Evolutionary conservation across 2,888 invertebrate species (phyloP), one percentile per base, ranked within the genome.

Genomic region (Rugalucina vietnamica): DNA sequence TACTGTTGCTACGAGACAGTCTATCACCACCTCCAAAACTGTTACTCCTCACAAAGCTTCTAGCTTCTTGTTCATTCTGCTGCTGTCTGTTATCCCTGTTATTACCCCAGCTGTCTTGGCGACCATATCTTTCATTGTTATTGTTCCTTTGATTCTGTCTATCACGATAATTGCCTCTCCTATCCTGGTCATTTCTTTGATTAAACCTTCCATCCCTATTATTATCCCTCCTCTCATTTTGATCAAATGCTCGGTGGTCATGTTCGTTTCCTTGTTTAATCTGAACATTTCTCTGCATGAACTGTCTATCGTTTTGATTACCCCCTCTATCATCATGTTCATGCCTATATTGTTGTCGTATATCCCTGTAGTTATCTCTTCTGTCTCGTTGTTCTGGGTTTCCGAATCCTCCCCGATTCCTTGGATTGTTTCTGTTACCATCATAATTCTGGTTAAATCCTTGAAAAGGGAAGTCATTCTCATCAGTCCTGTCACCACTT

Each of bases 321-420:
- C 34, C 24, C 24, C 36, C 43, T 39, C 70, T 21, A 34, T 83
- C 76, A 49, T 84, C 83, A 43, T 60, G 29, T 5, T 76, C 49
- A 80, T 79, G 71, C 39, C 84, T 69, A 49, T 84, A 85, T 57
- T 85, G 76, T 54, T 84, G 80, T 43, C 87, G 39, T 49, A 81
- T 78, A 79, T 87, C 87, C 24, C 83, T 76, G 57, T 87, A 85
- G 37, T 87, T 85, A 79, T 87, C 87, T 29, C 83, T 37, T 27
- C 83, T 71, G 39, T 81, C 76, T 4, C 77, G 37, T 2, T 65
- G 27, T 21, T 82, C 85, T 36, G 65, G 49, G 24, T 43, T 43
- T 8, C 60, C 32, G 34, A 27, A 43, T 27, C 69, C 4, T 76
- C 65, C 69, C 27, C 69, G 76, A 14, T 65, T 43, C 65, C n/a